Evolutionary conservation across 2,797 vertebrate genomes (phyloP).

Genomic region (Acestrorhynchus altus): DNA sequence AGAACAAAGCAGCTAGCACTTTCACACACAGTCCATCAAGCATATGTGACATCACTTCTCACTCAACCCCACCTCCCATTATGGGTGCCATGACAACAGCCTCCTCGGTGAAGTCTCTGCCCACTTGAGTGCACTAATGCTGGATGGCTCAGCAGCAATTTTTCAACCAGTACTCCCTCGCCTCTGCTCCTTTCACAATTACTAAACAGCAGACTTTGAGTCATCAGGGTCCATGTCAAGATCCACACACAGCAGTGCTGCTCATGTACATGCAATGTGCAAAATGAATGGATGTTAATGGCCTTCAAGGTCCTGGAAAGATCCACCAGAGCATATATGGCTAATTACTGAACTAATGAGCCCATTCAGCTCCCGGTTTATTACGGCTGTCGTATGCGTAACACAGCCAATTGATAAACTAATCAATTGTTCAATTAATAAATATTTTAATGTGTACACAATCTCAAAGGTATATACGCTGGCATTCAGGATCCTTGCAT

Average conservation of each 20-base stretch:
- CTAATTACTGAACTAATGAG: background rate
- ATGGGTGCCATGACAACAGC: conserved; percentile 56
- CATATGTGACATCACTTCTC: conserved; percentile 46
- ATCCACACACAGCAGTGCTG: too few relatives aligned
- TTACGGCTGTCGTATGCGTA: background rate
- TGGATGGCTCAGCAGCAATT: conserved; percentile 5
- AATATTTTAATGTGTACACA: background rate
- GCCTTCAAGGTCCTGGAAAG: background rate
- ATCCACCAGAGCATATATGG: background rate
- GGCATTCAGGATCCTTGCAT: background rate
- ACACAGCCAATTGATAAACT: background rate
- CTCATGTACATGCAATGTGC: too few relatives aligned
- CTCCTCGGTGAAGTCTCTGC: conserved; percentile 42
- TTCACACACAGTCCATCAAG: conserved; percentile 37
- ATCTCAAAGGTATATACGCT: background rate
- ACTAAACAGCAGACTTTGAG: too few relatives aligned
- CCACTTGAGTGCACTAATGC: conserved; percentile 22
- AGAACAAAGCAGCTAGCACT: conserved; percentile 46
- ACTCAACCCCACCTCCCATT: conserved; percentile 35
- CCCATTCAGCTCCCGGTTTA: background rate
- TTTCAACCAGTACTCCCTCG: background rate
- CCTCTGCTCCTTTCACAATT: background rate
- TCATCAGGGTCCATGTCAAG: too few relatives aligned
- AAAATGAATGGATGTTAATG: background rate
- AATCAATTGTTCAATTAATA: too few relatives aligned